Base-by-base conservation (phyloP, 2,888 invertebrate species). In the Hydropsyche betteni region DNA sequence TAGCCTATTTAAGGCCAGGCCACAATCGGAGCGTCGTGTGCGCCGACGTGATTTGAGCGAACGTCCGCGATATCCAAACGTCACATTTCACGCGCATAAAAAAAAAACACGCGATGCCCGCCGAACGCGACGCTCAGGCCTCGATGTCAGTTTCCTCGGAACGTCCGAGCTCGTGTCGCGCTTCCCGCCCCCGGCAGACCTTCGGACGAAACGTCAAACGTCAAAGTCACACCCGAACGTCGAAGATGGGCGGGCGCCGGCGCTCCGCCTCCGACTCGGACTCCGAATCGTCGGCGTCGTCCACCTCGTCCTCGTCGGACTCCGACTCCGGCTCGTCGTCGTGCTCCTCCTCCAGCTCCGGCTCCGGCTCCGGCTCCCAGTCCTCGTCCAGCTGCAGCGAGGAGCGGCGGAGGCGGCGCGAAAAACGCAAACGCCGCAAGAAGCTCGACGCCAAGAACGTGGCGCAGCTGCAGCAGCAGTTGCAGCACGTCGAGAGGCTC, bases 331-430 rank as follows among this genome's bases (percentile, higher is more conserved):
- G 12, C 44, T 38, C 38, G 33, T 33, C 69, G 12, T 70, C 70
- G 52, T 16, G 16, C 53, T 33, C 70, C 3, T 70, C 70, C 12
- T 24, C 24, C 24, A 24, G 24, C 24, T 24, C 24, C 24, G 24
- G 24, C 24, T 24, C 24, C 24, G 24, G 24, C 24, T 24, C 24
- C 24, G 24, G 24, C 24, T 24, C 24, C 24, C 24, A 24, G 24
- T 24, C 33, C 61, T 61, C 61, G 61, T 61, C 61, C 61, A 61
- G 61, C 51, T 8, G 51, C 24, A 12, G 44, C 64, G 64, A 36
- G 36, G 33, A 64, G 64, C 34, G 24, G 33, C 36, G 24, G 12
- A 24, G 36, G 36, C 34, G 36, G n/a, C 36, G 36, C 55, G n/a
- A 64, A 36, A 64, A 64, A 10, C 34, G 36, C 10, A 36, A 24